Evolutionary conservation across 2,797 vertebrate species (phyloP).

Genomic region (Cercopithecus hamlyni): DNA sequence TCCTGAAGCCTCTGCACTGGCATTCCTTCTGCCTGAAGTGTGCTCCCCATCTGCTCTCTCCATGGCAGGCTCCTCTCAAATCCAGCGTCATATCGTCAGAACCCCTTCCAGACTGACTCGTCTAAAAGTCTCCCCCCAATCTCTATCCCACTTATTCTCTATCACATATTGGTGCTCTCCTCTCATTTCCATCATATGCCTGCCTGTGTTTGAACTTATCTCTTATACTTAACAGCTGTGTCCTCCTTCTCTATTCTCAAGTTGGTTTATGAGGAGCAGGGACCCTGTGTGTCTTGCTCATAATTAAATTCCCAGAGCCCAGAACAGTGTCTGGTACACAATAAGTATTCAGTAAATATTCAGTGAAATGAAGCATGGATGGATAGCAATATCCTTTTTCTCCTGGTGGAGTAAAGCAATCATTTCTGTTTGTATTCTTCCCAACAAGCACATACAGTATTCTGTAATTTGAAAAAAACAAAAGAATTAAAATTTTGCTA

Average conservation of each 20-base stretch:
- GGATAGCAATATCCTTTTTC: slow-evolving; percentile 2
- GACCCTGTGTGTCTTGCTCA: neutral
- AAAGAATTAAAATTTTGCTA: neutral
- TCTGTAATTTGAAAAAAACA: slow-evolving; percentile 25
- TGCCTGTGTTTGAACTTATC: neutral
- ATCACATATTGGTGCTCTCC: neutral
- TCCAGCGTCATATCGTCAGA: neutral
- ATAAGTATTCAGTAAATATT: neutral
- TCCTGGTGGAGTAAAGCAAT: neutral
- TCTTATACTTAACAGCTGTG: neutral
- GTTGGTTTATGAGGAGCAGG: neutral
- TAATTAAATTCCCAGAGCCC: neutral
- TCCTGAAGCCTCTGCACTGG: neutral
- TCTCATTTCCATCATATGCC: neutral
- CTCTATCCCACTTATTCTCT: neutral
- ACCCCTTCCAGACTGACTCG: neutral
- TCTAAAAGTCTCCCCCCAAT: neutral
- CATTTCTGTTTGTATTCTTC: slow-evolving; percentile 25
- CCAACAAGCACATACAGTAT: neutral
- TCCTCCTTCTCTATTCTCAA: neutral
- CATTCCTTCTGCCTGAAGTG: neutral
- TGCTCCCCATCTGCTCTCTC: neutral
- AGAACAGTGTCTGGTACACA: neutral
- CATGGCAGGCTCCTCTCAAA: neutral
- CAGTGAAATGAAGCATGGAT: neutral